Conservation (phyloP, 2,888 invertebrate species). For the Polyploca ridens region DNA sequence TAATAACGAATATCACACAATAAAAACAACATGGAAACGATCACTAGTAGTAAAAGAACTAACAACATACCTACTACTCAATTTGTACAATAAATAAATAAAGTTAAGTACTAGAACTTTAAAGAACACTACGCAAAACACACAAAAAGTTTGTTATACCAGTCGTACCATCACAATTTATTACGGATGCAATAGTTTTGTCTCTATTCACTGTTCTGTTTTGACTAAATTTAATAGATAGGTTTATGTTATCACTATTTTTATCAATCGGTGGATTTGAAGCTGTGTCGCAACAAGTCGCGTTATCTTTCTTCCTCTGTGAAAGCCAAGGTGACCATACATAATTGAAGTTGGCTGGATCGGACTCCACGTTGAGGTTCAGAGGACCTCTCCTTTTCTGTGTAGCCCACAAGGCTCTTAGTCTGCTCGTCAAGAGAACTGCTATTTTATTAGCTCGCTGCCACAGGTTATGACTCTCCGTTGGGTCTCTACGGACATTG, state of each 20-base stretch:
- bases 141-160: conserved; percentile 73
- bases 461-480: conserved; percentile 89
- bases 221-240: conserved; percentile 42
- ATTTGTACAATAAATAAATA: conserved; percentile 22
- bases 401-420: conserved; percentile 68
- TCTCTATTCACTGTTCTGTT: conserved; percentile 36
- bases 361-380: conserved; percentile 81
- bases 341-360: conserved; percentile 89
- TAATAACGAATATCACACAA: conserved; percentile 6
- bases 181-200: conserved; percentile 46
- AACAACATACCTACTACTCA: background rate
- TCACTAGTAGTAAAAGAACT: background rate
- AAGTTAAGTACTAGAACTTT: conserved; percentile 24
- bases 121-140: conserved; percentile 67
- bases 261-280: conserved; percentile 24
- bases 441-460: conserved; percentile 80
- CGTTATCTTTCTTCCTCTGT: conserved; percentile 16
- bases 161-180: conserved; percentile 60
- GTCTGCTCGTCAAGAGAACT: conserved; percentile 65
- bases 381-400: conserved; percentile 77
- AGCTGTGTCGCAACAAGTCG: conserved; percentile 8
- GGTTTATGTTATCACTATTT: conserved; percentile 37
- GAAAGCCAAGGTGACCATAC: conserved; percentile 88
- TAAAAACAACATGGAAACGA: conserved; percentile 4
- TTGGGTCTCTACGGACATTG: conserved; percentile 91